Evolutionary conservation across 2,888 invertebrate genomes (phyloP).

Genomic region (Morinoia aosen): DNA sequence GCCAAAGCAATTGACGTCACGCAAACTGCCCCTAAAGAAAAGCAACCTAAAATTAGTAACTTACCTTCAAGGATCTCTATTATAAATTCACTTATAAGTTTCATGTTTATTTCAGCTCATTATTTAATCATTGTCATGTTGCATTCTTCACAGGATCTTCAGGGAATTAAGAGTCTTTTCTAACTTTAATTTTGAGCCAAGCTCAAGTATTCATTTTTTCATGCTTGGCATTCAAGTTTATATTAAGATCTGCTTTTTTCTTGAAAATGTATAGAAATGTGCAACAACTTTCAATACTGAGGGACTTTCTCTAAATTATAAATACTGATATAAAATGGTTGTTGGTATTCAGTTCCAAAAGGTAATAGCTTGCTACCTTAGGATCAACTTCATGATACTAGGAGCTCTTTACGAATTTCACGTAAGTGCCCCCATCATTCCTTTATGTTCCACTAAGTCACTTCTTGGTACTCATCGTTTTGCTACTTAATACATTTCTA

Average conservation of each 20-base stretch:
- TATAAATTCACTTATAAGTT: too few relatives aligned
- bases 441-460: too few relatives aligned
- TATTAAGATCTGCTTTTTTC: background rate
- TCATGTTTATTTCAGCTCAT: too few relatives aligned
- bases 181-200: background rate
- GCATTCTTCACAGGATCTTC: background rate
- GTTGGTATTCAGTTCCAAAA: background rate
- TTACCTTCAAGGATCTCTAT: too few relatives aligned
- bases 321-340: background rate
- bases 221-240: background rate
- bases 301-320: background rate
- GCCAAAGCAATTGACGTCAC: too few relatives aligned
- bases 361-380: background rate
- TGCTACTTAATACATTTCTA: too few relatives aligned
- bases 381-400: background rate
- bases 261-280: background rate
- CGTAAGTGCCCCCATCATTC: too few relatives aligned
- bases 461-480: too few relatives aligned
- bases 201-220: background rate
- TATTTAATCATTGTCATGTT: background rate
- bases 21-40: too few relatives aligned
- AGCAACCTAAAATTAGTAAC: too few relatives aligned
- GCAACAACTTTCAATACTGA: background rate
- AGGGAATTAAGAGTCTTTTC: background rate
- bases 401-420: background rate